Evolutionary conservation across 30 jellyfish, hydroid and myxozoan species (phyloP), one percentile per base, ranked within the genome.

Genomic region (Hydra vulgaris): DNA sequence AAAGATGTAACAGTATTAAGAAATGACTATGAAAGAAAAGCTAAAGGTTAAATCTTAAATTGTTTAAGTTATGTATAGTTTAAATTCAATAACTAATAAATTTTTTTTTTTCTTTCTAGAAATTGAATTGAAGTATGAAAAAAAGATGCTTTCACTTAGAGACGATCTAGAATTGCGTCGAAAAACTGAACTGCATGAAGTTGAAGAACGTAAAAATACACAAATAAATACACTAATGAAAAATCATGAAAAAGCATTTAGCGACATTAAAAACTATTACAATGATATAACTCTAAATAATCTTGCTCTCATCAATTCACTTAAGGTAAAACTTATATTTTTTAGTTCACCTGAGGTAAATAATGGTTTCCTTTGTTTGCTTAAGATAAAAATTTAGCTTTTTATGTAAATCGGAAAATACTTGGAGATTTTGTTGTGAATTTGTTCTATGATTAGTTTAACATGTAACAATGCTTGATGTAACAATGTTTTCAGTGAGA

Each of bases 161-260:
- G 98, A 92, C 17, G 98, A 92, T 68, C 84, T 92, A 25, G 98
- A 92, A 61, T 66, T 92, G 84, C 86, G 98, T 26, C 76, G 98
- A 23, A 92, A 92, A 68, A 92, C 98, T n/a, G 98, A 92, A 82
- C 87, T 92, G 12, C 98, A 92, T 77, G 98, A 92, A 73, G 85
- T 92, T 18, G 98, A 92, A 79, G 98, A 92, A 89, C 89, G 98
- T 0, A 92, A 92, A 61, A 92, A 87, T 85, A 84, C 95, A 25
- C 98, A 92, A 72, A 92, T 92, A 23, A 92, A 92, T 74, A 84
- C 98, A n/a, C 74, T 92, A 88, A 92, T 92, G 98, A 87, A 87
- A 27, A 92, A 87, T 79, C 98, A 92, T 84, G 98, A 92, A 69
- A 92, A 92, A 66, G 96, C 98, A 0, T 92, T 92, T 74, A 92